These are phyloP conservation scores for Rhamphomyia laevipes DNA, from an alignment of 2,888 invertebrate species.

Conservation along the genomic window DNA sequence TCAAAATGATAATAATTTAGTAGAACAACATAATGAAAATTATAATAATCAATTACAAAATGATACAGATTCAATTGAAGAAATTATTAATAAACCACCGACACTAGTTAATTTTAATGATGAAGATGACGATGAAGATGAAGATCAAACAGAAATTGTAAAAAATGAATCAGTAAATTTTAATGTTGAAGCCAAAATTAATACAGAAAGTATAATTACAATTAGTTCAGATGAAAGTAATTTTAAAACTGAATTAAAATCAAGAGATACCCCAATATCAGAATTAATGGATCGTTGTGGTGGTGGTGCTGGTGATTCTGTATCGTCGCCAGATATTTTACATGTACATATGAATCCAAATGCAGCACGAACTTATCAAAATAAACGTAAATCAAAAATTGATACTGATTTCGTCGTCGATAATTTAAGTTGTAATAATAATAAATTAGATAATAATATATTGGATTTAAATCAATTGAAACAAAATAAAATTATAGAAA, in stretches of 20 bases:
- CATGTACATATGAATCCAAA: conserved; percentile 6
- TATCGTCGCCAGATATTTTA: conserved; percentile 11
- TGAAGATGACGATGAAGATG: too few species aligned
- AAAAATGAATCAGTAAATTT: background rate
- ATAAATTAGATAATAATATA: background rate
- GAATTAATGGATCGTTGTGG: background rate
- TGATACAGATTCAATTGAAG: too few species aligned
- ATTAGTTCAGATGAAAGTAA: background rate
- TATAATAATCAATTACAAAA: too few species aligned
- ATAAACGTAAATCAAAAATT: conserved; percentile 6
- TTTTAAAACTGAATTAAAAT: background rate
- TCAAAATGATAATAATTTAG: too few species aligned
- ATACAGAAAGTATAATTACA: background rate
- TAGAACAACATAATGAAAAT: too few species aligned
- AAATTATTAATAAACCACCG: too few species aligned
- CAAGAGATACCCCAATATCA: background rate
- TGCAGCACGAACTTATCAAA: conserved; percentile 11
- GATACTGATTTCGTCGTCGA: background rate
- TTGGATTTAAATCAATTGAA: background rate
- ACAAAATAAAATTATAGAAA: background rate
- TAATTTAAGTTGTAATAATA: background rate
- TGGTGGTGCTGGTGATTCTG: background rate
- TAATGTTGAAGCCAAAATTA: background rate
- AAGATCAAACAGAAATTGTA: too few species aligned
- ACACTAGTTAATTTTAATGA: too few species aligned